A percentile compares a stretch with the other conserved stretches of the same genome.
Evolutionary conservation across 2,797 vertebrate species (phyloP).

Genomic region (Borostomias antarcticus): DNA sequence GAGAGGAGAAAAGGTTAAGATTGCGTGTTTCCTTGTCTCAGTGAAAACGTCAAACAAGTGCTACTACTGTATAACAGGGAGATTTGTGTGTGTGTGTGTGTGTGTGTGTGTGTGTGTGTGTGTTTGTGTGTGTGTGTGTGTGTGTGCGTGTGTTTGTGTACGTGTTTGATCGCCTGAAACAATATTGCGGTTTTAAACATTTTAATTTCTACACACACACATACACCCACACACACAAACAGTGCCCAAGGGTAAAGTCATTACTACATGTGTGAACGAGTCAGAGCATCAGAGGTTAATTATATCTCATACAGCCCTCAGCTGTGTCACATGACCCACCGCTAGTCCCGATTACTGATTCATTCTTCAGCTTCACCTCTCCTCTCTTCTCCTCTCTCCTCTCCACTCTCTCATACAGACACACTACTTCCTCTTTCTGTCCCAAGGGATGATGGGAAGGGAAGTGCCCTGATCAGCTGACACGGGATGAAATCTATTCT

Average conservation of each 20-base stretch:
- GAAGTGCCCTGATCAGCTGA: background rate
- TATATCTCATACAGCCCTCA: conserved; percentile 11
- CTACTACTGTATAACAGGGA: too few relatives aligned
- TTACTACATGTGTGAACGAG: conserved; percentile 44
- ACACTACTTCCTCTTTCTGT: background rate
- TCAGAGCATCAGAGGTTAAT: conserved; percentile 48
- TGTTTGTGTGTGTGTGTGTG: too few relatives aligned
- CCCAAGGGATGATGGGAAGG: background rate
- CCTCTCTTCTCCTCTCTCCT: conserved; percentile 7
- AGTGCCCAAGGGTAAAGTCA: conserved; percentile 52
- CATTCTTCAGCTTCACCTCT: conserved; percentile 47
- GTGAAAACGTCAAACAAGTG: too few relatives aligned
- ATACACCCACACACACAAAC: conserved; percentile 30
- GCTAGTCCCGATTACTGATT: conserved; percentile 53
- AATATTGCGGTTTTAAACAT: background rate
- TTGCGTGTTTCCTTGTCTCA: too few relatives aligned
- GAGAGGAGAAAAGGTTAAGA: too few relatives aligned
- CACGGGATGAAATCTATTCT: background rate
- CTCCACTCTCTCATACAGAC: background rate
- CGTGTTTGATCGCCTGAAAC: background rate
- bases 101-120: too few relatives aligned
- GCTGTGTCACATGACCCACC: conserved; percentile 44
- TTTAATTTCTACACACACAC: conserved; percentile 34
- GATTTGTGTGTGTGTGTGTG: too few relatives aligned
- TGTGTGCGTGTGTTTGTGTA: too few relatives aligned